Conservation (phyloP, 1,140 invertebrate genomes). For the Aradophagus sp. region DNA sequence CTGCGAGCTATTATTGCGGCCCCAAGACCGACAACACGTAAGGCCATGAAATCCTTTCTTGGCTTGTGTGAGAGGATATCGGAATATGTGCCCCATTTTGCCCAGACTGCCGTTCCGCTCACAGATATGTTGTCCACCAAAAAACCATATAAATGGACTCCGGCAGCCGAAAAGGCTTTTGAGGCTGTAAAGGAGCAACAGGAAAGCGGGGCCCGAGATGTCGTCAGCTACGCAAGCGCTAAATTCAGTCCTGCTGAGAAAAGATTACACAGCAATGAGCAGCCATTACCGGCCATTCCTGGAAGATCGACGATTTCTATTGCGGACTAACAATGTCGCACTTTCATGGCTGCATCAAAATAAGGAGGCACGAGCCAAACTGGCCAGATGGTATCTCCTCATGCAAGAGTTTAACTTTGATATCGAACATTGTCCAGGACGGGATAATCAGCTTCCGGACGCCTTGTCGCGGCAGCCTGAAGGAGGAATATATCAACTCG, state of each 20-base stretch:
- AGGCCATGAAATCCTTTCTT: constrained; percentile 25
- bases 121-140: constrained; percentile 22
- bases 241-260: constrained; percentile 32
- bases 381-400: constrained; percentile 53
- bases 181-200: constrained; percentile 14
- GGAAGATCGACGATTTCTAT: constrained; percentile 57
- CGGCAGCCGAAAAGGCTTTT: not conserved
- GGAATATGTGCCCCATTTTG: constrained; percentile 50
- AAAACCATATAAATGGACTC: constrained; percentile 5
- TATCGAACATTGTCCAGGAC: constrained; percentile 12
- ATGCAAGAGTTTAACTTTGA: constrained; percentile 53
- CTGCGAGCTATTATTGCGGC: constrained; percentile 1
- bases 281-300: constrained; percentile 59
- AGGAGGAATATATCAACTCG: not conserved
- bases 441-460: not conserved
- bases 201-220: not conserved
- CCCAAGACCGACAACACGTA: constrained; percentile 1
- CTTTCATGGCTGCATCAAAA: constrained; percentile 51
- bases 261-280: constrained; percentile 45
- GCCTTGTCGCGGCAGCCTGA: constrained; percentile 2
- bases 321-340: constrained; percentile 56
- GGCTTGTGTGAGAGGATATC: constrained; percentile 54
- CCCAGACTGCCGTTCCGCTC: constrained; percentile 25
- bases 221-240: constrained; percentile 44
- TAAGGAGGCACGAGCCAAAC: constrained; percentile 51